Evolutionary conservation across 2,113 vertebrate genomes (phyloP).

Genomic region (Mungos mungo): DNA sequence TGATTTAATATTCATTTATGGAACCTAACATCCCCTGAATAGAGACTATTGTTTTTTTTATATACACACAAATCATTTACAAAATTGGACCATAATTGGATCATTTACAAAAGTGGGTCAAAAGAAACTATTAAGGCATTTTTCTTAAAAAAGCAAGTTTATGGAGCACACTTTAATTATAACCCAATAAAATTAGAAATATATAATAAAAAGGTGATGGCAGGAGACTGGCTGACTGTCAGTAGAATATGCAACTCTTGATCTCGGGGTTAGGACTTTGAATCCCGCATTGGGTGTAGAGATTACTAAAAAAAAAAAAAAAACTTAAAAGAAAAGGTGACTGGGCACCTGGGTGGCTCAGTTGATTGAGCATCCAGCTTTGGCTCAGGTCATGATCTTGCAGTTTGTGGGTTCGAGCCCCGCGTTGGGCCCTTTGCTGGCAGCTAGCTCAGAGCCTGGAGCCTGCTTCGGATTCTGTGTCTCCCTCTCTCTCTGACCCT

Average conservation of each 20-base stretch:
- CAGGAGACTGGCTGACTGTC: background rate
- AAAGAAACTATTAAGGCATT: background rate
- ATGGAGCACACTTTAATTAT: background rate
- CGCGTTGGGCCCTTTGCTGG: no score
- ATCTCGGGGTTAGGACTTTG: background rate
- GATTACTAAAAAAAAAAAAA: background rate
- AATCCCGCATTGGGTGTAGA: background rate
- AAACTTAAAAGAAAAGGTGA: background rate
- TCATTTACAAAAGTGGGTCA: background rate
- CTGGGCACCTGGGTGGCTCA: background rate
- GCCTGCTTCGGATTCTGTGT: no score
- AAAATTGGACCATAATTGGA: background rate
- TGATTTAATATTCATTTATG: background rate
- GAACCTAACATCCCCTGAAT: background rate
- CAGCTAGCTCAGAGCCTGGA: no score
- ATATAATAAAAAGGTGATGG: background rate
- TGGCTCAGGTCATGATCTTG: no score
- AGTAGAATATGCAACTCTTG: background rate
- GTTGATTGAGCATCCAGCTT: no score
- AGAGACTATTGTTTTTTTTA: background rate
- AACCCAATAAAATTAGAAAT: background rate
- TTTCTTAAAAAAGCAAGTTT: background rate
- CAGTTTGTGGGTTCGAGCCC: no score
- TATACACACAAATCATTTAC: background rate
- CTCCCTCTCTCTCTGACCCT: no score